phyloP scores from a whole-genome alignment of 2,888 invertebrate genomes.

The Drepanosiphum platanoidis region DNA sequence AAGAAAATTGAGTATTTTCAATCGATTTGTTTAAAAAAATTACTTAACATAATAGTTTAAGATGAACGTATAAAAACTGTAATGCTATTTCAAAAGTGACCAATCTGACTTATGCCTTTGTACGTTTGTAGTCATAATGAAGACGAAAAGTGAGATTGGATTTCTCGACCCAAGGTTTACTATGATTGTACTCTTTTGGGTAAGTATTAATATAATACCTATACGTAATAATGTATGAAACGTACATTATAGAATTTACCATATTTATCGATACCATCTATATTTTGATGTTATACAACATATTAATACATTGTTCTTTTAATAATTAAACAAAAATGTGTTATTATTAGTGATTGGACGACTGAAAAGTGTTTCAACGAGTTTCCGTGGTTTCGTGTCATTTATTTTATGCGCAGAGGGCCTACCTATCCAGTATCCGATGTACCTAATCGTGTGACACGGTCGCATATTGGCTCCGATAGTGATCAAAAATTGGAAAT shows the following conservation, averaged over 20 bases:
- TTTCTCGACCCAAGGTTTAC: not conserved
- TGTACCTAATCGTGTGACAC: not conserved
- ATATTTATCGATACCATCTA: not conserved
- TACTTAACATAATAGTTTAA: no score
- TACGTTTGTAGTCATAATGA: no score
- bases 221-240: no score
- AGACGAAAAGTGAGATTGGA: no score
- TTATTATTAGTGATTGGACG: not conserved
- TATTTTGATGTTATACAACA: no score
- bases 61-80: no score
- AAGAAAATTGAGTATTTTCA: no score
- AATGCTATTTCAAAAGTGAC: no score
- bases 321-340: not conserved
- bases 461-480: not conserved
- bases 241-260: not conserved
- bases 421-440: not conserved
- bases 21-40: no score
- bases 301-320: not conserved
- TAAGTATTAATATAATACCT: no score
- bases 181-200: not conserved
- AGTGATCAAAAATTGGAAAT: conserved; percentile 9
- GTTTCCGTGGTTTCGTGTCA: not conserved
- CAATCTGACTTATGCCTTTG: no score
- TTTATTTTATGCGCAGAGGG: not conserved
- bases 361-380: not conserved